Evolutionary conservation across 2,797 vertebrate genomes (phyloP), one percentile per base, ranked within the genome.

Genomic region (Chelonia mydas): DNA sequence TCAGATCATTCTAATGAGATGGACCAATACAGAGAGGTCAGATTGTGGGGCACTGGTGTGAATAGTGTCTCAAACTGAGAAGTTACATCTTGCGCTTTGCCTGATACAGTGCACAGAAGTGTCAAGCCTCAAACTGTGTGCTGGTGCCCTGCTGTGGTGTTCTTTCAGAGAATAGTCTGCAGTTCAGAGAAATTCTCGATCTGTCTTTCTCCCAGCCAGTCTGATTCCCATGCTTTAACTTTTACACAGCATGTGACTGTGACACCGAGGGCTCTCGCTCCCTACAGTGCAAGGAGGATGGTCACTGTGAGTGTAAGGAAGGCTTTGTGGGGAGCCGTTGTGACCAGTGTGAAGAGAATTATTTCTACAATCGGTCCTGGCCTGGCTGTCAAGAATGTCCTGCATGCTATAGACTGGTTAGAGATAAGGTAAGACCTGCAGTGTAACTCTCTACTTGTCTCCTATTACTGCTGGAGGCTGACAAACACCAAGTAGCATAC

Each of bases 301-400:
- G 99, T 0, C 99, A 89, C 76, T 99, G 99, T 0, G 98, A 98
- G 83, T 99, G 99, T 96, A 99, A 98, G 31, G 98, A 99, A 5
- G 99, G 99, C 59, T 99, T 99, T 0, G 99, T 99, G 27, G 99
- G 99, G 1, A 97, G 82, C 76, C 99, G 99, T 53, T 99, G 99
- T 0, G 99, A 99, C 97, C 99, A 99, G 96, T 99, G 99, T 5
- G 99, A 99, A 96, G 99, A 99, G 97, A 99, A 99, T 93, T 99
- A 99, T 96, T 99, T 99, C 98, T 99, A 99, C 98, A 99, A 99
- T 97, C 99, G 99, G 86, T 99, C 99, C 0, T 98, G 98, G 47
- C 99, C 99, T 0, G 99, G 99, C 83, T 99, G 99, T 97, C 99
- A 99, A 96, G 99, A 99, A 94, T 99, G 99, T 78, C 99, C 99